Evolutionary conservation across 2,113 vertebrate genomes (phyloP).

Genomic region (Reinhardtius hippoglossoides): DNA sequence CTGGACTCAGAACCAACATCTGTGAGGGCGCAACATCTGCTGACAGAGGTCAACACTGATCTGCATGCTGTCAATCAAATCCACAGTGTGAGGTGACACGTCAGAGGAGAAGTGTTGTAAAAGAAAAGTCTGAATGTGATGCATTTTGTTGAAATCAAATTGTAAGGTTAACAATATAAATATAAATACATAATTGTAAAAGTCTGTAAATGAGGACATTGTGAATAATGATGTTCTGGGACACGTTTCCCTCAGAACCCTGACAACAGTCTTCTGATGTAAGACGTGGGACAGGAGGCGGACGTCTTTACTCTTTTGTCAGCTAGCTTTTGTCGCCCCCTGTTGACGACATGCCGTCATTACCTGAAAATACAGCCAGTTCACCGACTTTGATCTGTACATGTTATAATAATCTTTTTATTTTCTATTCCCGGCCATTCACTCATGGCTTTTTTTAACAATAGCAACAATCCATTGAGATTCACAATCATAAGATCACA

Average conservation of each 20-base stretch:
- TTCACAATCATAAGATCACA: background rate
- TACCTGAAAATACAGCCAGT: conserved; percentile 10
- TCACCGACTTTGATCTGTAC: background rate
- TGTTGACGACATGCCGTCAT: conserved; percentile 17
- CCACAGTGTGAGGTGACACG: background rate
- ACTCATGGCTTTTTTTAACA: background rate
- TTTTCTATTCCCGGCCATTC: too few relatives aligned
- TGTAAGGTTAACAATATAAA: too few relatives aligned
- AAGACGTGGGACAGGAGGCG: conserved; percentile 37
- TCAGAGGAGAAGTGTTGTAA: too few relatives aligned
- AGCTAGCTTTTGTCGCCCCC: conserved; percentile 49
- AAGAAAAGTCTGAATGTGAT: too few relatives aligned
- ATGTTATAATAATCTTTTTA: background rate
- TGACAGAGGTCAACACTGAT: background rate
- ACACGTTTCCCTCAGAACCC: background rate
- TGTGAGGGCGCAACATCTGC: background rate
- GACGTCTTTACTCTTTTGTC: conserved; percentile 14
- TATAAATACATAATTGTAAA: too few relatives aligned
- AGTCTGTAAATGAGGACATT: too few relatives aligned
- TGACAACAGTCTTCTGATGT: conserved; percentile 9
- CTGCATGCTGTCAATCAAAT: conserved; percentile 35
- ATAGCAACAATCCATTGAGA: background rate
- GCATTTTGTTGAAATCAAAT: too few relatives aligned
- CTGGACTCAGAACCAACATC: background rate
- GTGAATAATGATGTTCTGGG: too few relatives aligned